Base-by-base conservation (phyloP, 2,113 vertebrate species). In the Rhagologus leucostigma region DNA sequence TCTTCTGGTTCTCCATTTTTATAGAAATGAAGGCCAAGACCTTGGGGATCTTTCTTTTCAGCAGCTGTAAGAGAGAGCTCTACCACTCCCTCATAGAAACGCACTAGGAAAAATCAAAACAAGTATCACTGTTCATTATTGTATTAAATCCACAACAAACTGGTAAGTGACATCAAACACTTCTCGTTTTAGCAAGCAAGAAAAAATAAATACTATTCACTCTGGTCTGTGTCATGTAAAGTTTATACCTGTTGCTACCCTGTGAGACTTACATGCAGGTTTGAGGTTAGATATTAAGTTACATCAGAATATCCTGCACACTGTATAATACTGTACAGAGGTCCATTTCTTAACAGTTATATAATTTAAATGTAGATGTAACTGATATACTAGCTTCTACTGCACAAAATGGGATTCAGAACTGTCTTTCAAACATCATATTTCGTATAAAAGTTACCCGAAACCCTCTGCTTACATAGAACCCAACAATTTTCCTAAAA, bases 1-100 rank as follows among this genome's bases (percentile, higher is more conserved):
- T 99, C 99, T 95, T 99, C 99, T n/a, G 99, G 99, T 95, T 99
- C 99, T 87, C 99, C 99, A 42, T 99, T 99, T 97, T 99, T 99
- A 97, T 99, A 99, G 95, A 99, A 99, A 97, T 99, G 99, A 60
- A 99, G 99, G 11, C 99, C 99, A 65, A 99, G 98, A 41, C 99
- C 98, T 95, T 99, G 99, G 16, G 99, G 99, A 95, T 99, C 99
- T 94, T 99, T 99, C 75, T 99, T 99, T 92, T 96, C 99, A 41
- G 99, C 99, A 64, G 99, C 99, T 46, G 99, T 99, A 64, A 99
- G 99, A 74, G 98, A 99, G 68, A 99, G 97, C 97, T 99, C 99
- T 50, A 99, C 98, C 27, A 99, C 99, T 10, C 99, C 99, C 97
- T 99, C 99, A 69, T 99, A 99, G 96, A 99, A 99, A 84, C 99